Evolutionary conservation across 2,888 invertebrate species (phyloP).

Genomic region (Agonopterix alstromeriana): DNA sequence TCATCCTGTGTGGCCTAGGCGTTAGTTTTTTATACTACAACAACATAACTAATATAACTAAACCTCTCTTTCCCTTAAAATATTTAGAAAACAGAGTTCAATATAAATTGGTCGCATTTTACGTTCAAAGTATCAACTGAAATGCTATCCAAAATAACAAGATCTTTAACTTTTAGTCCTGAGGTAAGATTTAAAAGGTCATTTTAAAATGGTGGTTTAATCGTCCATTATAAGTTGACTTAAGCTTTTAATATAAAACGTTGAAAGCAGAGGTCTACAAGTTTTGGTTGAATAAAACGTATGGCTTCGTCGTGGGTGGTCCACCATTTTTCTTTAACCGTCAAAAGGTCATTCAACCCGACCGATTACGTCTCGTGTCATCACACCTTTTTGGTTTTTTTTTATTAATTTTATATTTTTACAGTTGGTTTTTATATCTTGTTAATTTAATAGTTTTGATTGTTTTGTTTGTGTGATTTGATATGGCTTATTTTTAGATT

Average conservation of each 20-base stretch:
- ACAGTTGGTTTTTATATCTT: constrained; percentile 32
- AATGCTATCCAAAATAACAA: neutral
- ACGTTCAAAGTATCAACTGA: too few relatives aligned
- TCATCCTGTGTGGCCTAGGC: constrained; percentile 27
- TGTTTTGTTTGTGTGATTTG: constrained; percentile 6
- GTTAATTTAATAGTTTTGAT: constrained; percentile 13
- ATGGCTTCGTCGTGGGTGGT: constrained; percentile 55
- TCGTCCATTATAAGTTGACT: too few relatives aligned
- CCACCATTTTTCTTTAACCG: constrained; percentile 56
- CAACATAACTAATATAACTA: constrained; percentile 2
- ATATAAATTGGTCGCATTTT: constrained; percentile 1
- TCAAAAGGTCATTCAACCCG: constrained; percentile 61
- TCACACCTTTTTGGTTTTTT: constrained; percentile 42
- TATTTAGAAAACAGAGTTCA: constrained; percentile 1
- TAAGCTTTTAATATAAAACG: neutral
- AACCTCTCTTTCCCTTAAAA: too few relatives aligned
- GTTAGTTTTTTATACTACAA: constrained; percentile 8
- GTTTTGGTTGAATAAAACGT: constrained; percentile 14
- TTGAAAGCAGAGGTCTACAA: neutral
- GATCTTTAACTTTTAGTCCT: neutral
- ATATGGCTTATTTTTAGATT: constrained; percentile 6
- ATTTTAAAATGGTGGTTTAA: too few relatives aligned
- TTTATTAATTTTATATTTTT: constrained; percentile 31
- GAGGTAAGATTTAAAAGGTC: too few relatives aligned
- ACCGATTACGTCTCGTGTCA: constrained; percentile 35